Evolutionary conservation across 2,888 invertebrate species (phyloP).

Genomic region (Troides oblongomaculatus): DNA sequence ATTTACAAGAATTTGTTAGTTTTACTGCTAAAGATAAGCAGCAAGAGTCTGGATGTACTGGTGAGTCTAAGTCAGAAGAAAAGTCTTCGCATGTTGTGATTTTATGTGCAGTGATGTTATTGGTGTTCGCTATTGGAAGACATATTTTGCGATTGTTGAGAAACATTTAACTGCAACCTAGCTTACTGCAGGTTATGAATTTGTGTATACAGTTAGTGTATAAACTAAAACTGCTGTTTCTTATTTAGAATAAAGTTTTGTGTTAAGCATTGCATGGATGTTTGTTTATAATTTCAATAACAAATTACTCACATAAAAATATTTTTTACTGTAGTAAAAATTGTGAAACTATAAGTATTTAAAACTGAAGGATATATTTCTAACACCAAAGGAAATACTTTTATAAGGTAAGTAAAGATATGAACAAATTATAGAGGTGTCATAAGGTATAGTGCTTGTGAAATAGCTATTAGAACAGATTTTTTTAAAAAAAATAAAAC

Average conservation of each 20-base stretch:
- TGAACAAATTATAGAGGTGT: too few species aligned
- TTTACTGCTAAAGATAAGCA: slow-evolving; percentile 78
- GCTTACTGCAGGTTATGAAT: slow-evolving; percentile 34
- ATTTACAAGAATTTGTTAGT: slow-evolving; percentile 88
- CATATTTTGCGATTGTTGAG: slow-evolving; percentile 61
- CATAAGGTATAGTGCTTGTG: too few species aligned
- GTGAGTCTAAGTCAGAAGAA: slow-evolving; percentile 66
- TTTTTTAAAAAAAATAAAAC: too few species aligned
- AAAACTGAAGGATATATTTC: too few species aligned
- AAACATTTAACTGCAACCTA: slow-evolving; percentile 57
- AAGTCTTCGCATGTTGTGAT: slow-evolving; percentile 74
- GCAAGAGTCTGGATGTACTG: slow-evolving; percentile 75
- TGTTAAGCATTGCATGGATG: slow-evolving; percentile 60
- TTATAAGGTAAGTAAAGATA: not conserved
- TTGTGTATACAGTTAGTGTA: slow-evolving; percentile 34
- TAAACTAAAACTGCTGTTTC: slow-evolving; percentile 34
- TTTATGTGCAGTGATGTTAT: slow-evolving; percentile 73
- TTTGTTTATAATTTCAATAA: slow-evolving; percentile 33
- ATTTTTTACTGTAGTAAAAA: not conserved
- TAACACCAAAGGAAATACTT: not conserved
- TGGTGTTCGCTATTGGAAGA: slow-evolving; percentile 69
- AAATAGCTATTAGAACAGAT: too few species aligned
- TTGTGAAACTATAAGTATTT: not conserved
- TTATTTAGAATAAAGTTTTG: slow-evolving; percentile 38
- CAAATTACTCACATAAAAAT: slow-evolving; percentile 11